Conservation (phyloP, 2,888 invertebrate genomes). For the Agrypnus murinus region DNA sequence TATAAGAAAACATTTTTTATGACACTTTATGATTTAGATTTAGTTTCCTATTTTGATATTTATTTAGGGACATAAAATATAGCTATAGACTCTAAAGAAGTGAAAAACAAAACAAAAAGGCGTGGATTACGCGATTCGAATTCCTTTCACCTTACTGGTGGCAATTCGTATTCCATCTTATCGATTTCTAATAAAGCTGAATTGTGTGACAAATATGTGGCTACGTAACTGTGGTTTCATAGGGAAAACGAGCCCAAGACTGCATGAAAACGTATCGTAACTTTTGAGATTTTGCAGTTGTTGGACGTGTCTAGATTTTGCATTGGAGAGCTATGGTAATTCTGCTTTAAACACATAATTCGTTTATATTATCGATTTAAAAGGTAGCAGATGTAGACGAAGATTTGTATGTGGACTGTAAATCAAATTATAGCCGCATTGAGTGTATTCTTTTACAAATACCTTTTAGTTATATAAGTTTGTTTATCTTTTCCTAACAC, state of each 20-base stretch:
- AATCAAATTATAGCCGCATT: too few relatives aligned
- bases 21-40: too few relatives aligned
- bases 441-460: too few relatives aligned
- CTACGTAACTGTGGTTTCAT: slow-evolving; percentile 20
- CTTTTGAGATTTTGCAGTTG: neutral
- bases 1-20: too few relatives aligned
- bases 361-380: slow-evolving; percentile 9
- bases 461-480: too few relatives aligned
- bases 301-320: neutral
- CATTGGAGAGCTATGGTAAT: neutral
- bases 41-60: too few relatives aligned
- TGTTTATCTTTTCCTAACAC: too few relatives aligned
- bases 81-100: too few relatives aligned
- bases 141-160: slow-evolving; percentile 29
- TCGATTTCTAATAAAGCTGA: slow-evolving; percentile 37
- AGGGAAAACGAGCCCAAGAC: slow-evolving; percentile 10
- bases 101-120: slow-evolving; percentile 23
- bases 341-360: slow-evolving; percentile 1
- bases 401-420: neutral
- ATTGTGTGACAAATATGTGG: slow-evolving; percentile 36
- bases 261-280: slow-evolving; percentile 22
- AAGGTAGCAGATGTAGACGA: slow-evolving; percentile 15
- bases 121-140: slow-evolving; percentile 30
- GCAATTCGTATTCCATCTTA: slow-evolving; percentile 28
- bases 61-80: too few relatives aligned